phyloP scores from a whole-genome alignment of 1,140 invertebrate species.

The Bombus terrestris region DNA sequence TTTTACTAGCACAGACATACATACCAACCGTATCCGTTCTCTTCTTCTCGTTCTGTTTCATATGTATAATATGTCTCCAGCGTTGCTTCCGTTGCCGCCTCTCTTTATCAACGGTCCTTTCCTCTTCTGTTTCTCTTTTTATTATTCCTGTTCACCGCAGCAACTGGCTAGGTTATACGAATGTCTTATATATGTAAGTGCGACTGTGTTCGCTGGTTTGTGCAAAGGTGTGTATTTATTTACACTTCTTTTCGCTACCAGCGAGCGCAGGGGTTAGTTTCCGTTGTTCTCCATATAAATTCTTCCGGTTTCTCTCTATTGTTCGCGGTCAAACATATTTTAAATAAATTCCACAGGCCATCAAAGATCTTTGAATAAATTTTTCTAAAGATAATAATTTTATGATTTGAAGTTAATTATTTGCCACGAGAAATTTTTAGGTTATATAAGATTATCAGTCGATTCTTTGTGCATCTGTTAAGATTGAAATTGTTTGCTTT shows the following conservation, averaged over 20 bases:
- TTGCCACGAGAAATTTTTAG: not conserved
- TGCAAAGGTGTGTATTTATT: slow-evolving; percentile 18
- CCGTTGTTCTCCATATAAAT: slow-evolving; percentile 19
- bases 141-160: slow-evolving; percentile 23
- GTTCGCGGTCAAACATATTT: not conserved
- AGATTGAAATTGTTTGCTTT: too few relatives aligned
- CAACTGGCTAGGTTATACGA: not conserved
- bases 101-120: slow-evolving; percentile 23
- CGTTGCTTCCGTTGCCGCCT: slow-evolving; percentile 27
- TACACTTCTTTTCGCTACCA: slow-evolving; percentile 19
- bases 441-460: not conserved
- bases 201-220: not conserved
- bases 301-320: slow-evolving; percentile 16
- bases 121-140: slow-evolving; percentile 11
- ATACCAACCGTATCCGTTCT: not conserved
- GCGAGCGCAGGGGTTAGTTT: slow-evolving; percentile 29
- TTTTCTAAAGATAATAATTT: not conserved
- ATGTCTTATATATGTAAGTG: not conserved
- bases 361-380: not conserved
- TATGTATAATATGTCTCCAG: not conserved
- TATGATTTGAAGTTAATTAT: not conserved
- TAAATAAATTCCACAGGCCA: not conserved
- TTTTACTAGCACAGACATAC: not conserved
- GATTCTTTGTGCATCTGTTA: not conserved
- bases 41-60: slow-evolving; percentile 13